Evolutionary conservation across 2,797 vertebrate species (phyloP).

Genomic region (Prionace glauca): DNA sequence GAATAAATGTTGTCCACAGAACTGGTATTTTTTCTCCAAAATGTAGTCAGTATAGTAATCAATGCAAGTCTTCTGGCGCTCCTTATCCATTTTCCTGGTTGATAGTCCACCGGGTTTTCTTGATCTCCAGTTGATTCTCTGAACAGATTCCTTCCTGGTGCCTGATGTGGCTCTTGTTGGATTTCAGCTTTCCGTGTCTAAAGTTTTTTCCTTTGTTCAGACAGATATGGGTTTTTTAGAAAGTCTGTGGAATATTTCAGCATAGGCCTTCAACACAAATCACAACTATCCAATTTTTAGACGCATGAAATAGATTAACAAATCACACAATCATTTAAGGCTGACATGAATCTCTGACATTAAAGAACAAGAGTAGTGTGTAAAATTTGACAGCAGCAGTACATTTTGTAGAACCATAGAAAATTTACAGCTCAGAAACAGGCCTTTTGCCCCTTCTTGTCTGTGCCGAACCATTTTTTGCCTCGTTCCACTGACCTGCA

Average conservation of each 20-base stretch:
- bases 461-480: too few relatives aligned
- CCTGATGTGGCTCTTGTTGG: neutral
- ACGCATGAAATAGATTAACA: neutral
- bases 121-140: neutral
- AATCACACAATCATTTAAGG: neutral
- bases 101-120: neutral
- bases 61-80: neutral
- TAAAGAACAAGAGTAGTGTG: neutral
- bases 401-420: neutral
- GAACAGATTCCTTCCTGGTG: neutral
- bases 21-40: conserved; percentile 5
- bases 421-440: too few relatives aligned
- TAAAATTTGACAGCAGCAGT: neutral
- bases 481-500: too few relatives aligned
- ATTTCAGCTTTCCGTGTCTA: neutral
- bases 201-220: neutral
- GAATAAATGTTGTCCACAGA: conserved; percentile 1
- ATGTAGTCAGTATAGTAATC: neutral
- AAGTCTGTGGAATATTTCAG: conserved; percentile 12
- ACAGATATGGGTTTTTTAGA: neutral
- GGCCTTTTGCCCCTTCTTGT: neutral
- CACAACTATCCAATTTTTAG: neutral
- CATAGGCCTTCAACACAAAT: neutral
- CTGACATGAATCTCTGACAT: neutral
- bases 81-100: neutral